Evolutionary conservation across 2,888 invertebrate species (phyloP), one percentile per base, ranked within the genome.

Genomic region (Eristalis pertinax): DNA sequence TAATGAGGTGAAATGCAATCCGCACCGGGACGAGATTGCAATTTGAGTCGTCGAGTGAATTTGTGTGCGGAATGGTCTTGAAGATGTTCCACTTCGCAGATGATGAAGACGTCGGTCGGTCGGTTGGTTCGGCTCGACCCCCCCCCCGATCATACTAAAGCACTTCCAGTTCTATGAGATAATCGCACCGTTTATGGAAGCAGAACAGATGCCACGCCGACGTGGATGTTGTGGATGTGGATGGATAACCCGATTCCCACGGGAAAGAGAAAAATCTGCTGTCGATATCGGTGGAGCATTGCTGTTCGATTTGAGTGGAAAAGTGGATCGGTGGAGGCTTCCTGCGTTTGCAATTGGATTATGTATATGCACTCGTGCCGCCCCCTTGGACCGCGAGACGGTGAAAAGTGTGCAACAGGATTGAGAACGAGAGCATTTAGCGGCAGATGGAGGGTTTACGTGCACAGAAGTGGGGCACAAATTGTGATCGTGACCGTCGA

Each of bases 191-290:
- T 79, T 84, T 79, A 79, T 76, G n/a, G 63, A 87, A 87, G 78
- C 64, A 84, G 72, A 75, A 67, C 78, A 72, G 69, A 73, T 41
- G 43, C 70, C 62, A 63, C 58, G 5, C 15, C 32, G 69, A 22
- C 19, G 24, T 32, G 63, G 62, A 62, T 60, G 60, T 72, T 60
- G 60, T 72, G 32, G 69, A 58, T n/a, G 69, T 29, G 32, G 29
- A 29, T 65, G 67, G 50, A 87, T 87, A 87, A 80, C 87, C 87
- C 79, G 84, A 87, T 87, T 87, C 84, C 87, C 87, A 87, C 84
- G 87, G 87, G 87, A 87, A 87, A 79, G 79, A 79, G 79, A 62
- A 70, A 50, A 50, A 50, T 24, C 60, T 29, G 79, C 5, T 67
- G 70, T 83, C 83, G 79, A 75, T 83, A 83, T 78, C 67, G n/a